A percentile compares a stretch with the other conserved stretches of the same genome.
Evolutionary conservation across 2,797 vertebrate species (phyloP).

Genomic region (Phoebastria nigripes): DNA sequence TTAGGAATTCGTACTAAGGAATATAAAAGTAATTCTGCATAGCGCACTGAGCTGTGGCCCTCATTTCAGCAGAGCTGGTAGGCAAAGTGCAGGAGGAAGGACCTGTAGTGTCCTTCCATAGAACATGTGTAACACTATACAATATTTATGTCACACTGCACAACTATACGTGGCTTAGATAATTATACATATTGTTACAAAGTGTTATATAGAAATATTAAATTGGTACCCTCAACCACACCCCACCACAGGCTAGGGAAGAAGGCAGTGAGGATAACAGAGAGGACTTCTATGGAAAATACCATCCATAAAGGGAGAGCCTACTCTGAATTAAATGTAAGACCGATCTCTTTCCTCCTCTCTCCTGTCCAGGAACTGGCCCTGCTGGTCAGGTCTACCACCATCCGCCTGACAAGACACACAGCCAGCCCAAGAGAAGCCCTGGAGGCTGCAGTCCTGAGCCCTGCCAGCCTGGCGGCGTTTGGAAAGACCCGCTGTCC

Average conservation of each 20-base stretch:
- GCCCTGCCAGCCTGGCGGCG: background rate
- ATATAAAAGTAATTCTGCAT: background rate
- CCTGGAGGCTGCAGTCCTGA: background rate
- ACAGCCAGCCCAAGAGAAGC: background rate
- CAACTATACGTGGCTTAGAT: background rate
- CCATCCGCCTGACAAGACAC: fast-evolving
- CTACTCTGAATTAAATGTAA: background rate
- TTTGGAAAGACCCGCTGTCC: background rate
- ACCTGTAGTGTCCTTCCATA: background rate
- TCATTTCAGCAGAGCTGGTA: background rate
- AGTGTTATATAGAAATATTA: background rate
- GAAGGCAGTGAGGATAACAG: background rate
- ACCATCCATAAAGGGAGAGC: background rate
- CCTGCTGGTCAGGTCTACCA: background rate
- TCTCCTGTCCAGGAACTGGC: background rate
- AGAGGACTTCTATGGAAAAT: background rate
- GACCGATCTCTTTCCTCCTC: background rate
- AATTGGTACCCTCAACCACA: background rate
- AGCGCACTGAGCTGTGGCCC: background rate
- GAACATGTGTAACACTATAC: background rate
- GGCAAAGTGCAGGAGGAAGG: background rate
- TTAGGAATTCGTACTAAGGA: background rate
- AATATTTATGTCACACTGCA: background rate
- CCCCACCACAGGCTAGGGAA: background rate
- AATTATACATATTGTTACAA: background rate